Base-by-base conservation (phyloP, 2,113 vertebrate genomes). In the Oostethus manadensis region DNA sequence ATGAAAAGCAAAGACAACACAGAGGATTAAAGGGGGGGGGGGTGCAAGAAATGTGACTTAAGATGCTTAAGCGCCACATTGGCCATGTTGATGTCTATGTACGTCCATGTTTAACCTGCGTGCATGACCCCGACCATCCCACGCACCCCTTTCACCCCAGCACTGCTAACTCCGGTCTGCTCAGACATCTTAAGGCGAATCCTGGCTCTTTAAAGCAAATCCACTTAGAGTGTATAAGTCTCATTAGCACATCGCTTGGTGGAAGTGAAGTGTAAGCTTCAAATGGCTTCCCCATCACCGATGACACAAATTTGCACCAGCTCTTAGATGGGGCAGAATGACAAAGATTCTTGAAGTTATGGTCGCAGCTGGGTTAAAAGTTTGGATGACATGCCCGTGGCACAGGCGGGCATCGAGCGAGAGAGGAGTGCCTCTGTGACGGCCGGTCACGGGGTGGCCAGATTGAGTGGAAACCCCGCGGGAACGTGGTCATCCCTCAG, bases 221-320 rank as follows among this genome's bases (percentile, higher is more conserved):
- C 88, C 86, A 89, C 77, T 89, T 89, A 91, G 38, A 38, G 59
- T 84, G 88, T 60, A 87, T 91, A 88, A 90, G 85, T 71, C 80
- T 87, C 85, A 88, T 86, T 84, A 87, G 54, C 75, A 70, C 73
- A 73, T 74, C 53, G 73, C n/a, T 49, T 56, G 70, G 35, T 75
- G 71, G 60, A 73, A 5, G 40, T 4, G 44, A 59, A 33, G 21
- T 46, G 35, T 13, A 21, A 49, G 40, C 1, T 68, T 68, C 62
- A 68, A 78, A 77, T 60, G 74, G 44, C 55, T 42, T 48, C 38
- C 0, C 7, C 16, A 42, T 42, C 38, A 9, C 3, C 3, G 13
- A 42, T 42, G 38, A 42, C 38, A 40, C 38, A 42, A 42, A 42
- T 42, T 11, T 42, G 38, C 14, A 13, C 5, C 14, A 42, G 11